These are phyloP conservation scores for Pollicipes pollicipes DNA, from an alignment of 1,140 invertebrate species.

Conservation along the genomic window DNA sequence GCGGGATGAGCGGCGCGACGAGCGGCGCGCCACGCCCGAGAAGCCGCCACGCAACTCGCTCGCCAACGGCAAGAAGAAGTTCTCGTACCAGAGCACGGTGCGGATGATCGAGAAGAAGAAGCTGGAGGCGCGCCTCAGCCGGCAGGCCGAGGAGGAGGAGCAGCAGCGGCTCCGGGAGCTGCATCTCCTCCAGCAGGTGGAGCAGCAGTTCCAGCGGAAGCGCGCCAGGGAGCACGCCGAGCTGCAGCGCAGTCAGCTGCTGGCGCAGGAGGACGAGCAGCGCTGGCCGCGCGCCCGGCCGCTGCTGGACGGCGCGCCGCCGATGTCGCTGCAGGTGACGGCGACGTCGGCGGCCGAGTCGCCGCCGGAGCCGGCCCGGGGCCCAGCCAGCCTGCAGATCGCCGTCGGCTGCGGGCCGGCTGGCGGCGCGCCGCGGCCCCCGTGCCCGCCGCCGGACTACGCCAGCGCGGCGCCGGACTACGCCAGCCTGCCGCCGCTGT, in stretches of 20 bases:
- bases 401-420: too few species aligned
- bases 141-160: slow-evolving; percentile 55
- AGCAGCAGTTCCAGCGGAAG: slow-evolving; percentile 22
- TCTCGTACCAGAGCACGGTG: slow-evolving; percentile 64
- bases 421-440: too few species aligned
- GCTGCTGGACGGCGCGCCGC: too few species aligned
- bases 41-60: not conserved
- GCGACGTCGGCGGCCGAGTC: too few species aligned
- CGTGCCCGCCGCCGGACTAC: slow-evolving; percentile 11
- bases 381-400: too few species aligned
- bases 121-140: slow-evolving; percentile 50
- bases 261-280: slow-evolving; percentile 6
- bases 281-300: too few species aligned
- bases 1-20: not conserved
- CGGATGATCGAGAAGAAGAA: slow-evolving; percentile 50
- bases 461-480: not conserved
- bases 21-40: not conserved
- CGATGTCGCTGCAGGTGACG: too few species aligned
- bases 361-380: too few species aligned
- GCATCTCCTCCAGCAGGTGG: slow-evolving; percentile 15
- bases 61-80: slow-evolving; percentile 22
- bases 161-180: slow-evolving; percentile 48
- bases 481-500: too few species aligned
- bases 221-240: slow-evolving; percentile 12
- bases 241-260: slow-evolving; percentile 10